Evolutionary conservation across 2,113 vertebrate genomes (phyloP).

Genomic region (Hydrochoerus hydrochaeris): DNA sequence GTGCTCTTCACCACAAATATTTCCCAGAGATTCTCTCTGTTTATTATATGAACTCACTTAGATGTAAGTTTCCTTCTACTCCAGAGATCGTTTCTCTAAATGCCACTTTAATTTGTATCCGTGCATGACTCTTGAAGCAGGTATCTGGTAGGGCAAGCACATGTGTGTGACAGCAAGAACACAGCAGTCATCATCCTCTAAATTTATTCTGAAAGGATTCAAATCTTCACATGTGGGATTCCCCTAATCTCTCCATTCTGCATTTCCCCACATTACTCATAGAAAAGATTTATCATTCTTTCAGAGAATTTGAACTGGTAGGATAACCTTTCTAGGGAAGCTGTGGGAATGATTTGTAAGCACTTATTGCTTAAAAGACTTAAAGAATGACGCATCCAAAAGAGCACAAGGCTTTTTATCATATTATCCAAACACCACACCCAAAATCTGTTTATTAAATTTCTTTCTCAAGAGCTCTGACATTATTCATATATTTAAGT

Average conservation of each 20-base stretch:
- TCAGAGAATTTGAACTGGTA: background rate
- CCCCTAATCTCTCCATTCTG: background rate
- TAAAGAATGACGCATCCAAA: accelerated
- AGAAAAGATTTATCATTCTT: constrained; percentile 5
- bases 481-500: background rate
- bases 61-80: accelerated
- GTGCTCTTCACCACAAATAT: background rate
- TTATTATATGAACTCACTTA: accelerated
- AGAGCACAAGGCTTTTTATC: background rate
- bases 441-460: too few species aligned
- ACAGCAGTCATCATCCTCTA: accelerated
- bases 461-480: background rate
- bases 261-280: background rate
- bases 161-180: background rate
- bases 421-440: background rate
- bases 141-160: accelerated
- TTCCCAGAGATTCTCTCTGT: background rate
- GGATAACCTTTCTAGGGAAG: background rate
- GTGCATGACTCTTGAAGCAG: background rate
- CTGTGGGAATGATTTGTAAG: background rate
- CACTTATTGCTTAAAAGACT: background rate
- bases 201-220: background rate
- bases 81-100: too few species aligned
- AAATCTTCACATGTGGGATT: background rate
- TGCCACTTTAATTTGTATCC: too few species aligned